phyloP scores from a whole-genome alignment of 2,797 vertebrate species.

The Setipinna tenuifilis region DNA sequence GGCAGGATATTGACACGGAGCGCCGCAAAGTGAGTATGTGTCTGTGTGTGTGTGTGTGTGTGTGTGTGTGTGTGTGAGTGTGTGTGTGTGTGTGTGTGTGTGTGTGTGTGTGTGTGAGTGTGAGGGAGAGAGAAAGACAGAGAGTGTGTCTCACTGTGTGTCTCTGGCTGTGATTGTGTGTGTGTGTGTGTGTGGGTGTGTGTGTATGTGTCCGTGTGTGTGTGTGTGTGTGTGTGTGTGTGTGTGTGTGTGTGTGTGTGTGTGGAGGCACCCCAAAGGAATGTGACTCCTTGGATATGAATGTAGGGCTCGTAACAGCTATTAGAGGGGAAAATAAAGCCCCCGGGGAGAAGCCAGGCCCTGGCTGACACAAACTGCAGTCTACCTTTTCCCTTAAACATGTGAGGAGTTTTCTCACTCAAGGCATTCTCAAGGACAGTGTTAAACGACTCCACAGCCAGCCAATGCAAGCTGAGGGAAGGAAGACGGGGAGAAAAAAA shows the following conservation, averaged over 20 bases:
- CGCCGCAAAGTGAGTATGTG: conserved; percentile 79
- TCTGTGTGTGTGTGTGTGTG: conserved; percentile 43
- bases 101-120: conserved; percentile 55
- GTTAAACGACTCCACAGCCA: conserved; percentile 94
- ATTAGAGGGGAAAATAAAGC: conserved; percentile 99
- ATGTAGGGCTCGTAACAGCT: conserved; percentile 99
- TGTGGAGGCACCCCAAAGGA: conserved; percentile 90
- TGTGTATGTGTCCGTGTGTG: background rate
- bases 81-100: conserved; percentile 62
- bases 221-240: conserved; percentile 53
- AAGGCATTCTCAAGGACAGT: conserved; percentile 98
- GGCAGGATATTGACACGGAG: conserved; percentile 99
- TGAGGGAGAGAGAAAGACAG: conserved; percentile 49
- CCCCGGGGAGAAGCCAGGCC: conserved; percentile 83
- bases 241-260: conserved; percentile 56
- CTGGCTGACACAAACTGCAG: conserved; percentile 93
- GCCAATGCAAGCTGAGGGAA: conserved; percentile 69
- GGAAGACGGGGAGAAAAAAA: conserved; percentile 29
- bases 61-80: conserved; percentile 54
- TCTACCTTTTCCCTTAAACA: conserved; percentile 97
- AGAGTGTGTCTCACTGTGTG: conserved; percentile 53
- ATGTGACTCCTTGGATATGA: conserved; percentile 98
- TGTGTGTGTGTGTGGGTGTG: conserved; percentile 3
- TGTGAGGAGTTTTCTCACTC: conserved; percentile 96
- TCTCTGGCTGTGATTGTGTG: conserved; percentile 56